These are phyloP conservation scores for Ceratosolen fusciceps DNA, from an alignment of 1,140 invertebrate genomes.

Conservation along the genomic window DNA sequence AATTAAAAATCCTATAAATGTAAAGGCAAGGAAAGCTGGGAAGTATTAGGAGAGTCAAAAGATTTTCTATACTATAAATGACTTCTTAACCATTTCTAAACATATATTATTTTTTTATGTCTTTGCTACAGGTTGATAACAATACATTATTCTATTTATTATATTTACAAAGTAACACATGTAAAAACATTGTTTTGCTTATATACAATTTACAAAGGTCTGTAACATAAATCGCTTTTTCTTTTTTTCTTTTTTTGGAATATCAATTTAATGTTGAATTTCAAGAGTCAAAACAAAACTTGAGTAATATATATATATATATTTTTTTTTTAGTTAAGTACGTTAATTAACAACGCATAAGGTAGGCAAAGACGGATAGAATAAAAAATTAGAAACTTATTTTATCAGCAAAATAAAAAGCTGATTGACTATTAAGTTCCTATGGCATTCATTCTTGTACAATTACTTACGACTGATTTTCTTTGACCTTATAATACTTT, in stretches of 20 bases:
- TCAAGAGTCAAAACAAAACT: not conserved
- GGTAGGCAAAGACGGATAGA: not conserved
- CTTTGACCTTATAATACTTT: conserved; percentile 3
- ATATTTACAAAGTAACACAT: conserved; percentile 20
- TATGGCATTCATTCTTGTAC: conserved; percentile 10
- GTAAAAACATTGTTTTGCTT: not conserved
- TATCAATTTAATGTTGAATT: not conserved
- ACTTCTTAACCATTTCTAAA: no score
- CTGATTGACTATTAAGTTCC: not conserved
- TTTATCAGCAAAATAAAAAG: conserved; percentile 17
- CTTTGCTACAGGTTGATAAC: no score
- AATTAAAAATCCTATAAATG: no score
- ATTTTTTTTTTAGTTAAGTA: not conserved
- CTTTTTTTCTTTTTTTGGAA: not conserved
- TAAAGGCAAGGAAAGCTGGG: no score
- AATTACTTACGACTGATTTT: not conserved
- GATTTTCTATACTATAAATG: no score
- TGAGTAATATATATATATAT: not conserved
- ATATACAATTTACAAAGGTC: not conserved
- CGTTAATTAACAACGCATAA: not conserved
- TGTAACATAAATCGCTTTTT: not conserved
- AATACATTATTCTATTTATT: conserved; percentile 4
- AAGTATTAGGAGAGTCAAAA: no score
- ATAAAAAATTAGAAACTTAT: conserved; percentile 14
- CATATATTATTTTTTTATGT: no score